Percentiles rank a stretch among this genome's conserved stretches.
phyloP scores from a whole-genome alignment of 2,797 vertebrate species.

The Ctenopoma multispine region DNA sequence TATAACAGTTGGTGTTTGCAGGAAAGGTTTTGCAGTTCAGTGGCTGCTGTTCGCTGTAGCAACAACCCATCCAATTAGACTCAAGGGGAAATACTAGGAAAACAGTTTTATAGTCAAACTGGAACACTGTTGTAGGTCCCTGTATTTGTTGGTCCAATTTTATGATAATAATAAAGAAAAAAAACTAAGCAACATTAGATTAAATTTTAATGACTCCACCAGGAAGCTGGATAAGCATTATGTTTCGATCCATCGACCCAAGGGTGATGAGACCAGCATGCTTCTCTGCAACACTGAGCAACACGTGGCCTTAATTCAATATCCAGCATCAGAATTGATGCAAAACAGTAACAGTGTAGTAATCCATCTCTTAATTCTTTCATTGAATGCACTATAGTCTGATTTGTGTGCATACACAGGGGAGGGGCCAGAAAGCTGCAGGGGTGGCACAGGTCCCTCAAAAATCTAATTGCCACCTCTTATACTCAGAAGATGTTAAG shows the following conservation, averaged over 20 bases:
- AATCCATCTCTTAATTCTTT: neutral
- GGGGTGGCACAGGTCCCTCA: no score
- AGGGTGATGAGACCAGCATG: conserved; percentile 10
- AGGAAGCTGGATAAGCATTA: conserved; percentile 18
- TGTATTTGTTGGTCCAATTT: conserved; percentile 3
- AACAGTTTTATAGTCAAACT: neutral
- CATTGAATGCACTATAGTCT: no score
- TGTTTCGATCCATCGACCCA: conserved; percentile 16
- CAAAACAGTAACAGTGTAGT: neutral
- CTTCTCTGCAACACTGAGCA: conserved; percentile 17
- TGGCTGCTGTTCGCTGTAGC: neutral
- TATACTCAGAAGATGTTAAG: no score
- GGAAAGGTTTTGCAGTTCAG: conserved; percentile 6
- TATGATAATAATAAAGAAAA: neutral
- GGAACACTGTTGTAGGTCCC: no score
- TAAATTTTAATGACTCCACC: conserved; percentile 12
- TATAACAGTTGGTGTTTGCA: conserved; percentile 7
- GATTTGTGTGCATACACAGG: no score
- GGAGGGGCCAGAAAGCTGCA: no score
- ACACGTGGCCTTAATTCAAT: conserved; percentile 10
- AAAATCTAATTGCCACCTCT: no score
- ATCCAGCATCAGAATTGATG: conserved; percentile 9
- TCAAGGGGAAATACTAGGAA: neutral
- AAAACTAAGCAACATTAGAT: conserved; percentile 8
- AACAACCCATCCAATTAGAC: neutral